phyloP scores from a whole-genome alignment of 2,113 vertebrate species.

The Axis porcinus region DNA sequence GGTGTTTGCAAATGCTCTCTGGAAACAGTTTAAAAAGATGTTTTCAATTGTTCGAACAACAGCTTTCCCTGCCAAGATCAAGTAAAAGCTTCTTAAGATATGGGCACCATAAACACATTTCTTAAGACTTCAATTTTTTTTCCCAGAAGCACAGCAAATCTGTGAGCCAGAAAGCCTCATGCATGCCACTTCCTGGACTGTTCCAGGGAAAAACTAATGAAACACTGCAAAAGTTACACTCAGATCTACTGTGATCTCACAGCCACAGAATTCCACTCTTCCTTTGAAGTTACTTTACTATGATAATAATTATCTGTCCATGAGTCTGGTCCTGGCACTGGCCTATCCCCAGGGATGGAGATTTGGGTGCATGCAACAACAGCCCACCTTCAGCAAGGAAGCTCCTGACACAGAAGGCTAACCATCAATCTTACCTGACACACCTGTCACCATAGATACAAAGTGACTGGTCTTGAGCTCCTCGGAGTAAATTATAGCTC shows the following conservation, averaged over 20 bases:
- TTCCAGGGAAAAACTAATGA: slow-evolving; percentile 70
- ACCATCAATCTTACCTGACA: background rate
- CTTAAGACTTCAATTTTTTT: slow-evolving; percentile 71
- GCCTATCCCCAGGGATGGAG: background rate
- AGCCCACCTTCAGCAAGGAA: background rate
- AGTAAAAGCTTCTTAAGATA: slow-evolving; percentile 78
- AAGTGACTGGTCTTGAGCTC: background rate
- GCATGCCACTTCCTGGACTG: slow-evolving; percentile 64
- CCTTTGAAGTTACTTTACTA: slow-evolving; percentile 77
- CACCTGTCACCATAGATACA: background rate
- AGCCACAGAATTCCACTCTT: slow-evolving; percentile 57
- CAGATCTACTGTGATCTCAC: slow-evolving; percentile 70
- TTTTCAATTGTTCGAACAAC: slow-evolving; percentile 76
- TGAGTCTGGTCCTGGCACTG: slow-evolving; percentile 32
- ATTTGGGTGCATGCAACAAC: background rate
- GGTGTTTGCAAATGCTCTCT: slow-evolving; percentile 69
- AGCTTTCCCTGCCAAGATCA: slow-evolving; percentile 71
- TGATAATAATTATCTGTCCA: slow-evolving; percentile 58
- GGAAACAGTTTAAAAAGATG: slow-evolving; percentile 75
- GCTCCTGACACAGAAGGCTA: background rate
- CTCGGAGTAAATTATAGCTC: background rate
- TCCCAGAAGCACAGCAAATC: slow-evolving; percentile 62
- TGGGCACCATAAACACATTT: slow-evolving; percentile 69
- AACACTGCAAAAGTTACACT: slow-evolving; percentile 62
- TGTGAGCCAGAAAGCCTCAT: slow-evolving; percentile 72